Evolutionary conservation across 2,888 invertebrate genomes (phyloP).

Genomic region (Zaprionus obscuricornis): DNA sequence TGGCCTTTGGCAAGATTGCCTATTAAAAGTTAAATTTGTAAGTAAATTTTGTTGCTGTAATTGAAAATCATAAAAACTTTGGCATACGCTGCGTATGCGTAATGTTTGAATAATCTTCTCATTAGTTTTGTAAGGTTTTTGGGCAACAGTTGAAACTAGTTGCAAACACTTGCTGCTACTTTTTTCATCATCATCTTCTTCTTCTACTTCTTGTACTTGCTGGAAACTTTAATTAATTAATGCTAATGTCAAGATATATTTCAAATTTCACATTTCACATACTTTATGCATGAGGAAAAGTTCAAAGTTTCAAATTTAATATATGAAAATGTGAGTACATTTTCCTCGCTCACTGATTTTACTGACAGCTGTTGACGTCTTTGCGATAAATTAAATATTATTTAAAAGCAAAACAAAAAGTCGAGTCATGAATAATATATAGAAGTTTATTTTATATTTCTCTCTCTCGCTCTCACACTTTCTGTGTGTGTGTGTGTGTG

Average conservation of each 20-base stretch:
- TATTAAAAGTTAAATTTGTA: conserved; percentile 36
- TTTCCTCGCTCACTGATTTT: neutral
- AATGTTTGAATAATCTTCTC: conserved; percentile 33
- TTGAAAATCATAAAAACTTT: conserved; percentile 36
- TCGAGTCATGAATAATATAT: neutral
- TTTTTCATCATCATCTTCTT: too few species aligned
- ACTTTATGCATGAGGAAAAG: too few species aligned
- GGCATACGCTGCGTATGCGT: conserved; percentile 32
- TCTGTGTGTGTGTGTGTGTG: too few species aligned
- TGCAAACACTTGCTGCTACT: conserved; percentile 1
- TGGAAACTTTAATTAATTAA: conserved; percentile 37
- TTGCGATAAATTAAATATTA: conserved; percentile 4
- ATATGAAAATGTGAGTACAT: conserved; percentile 1
- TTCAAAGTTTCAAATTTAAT: too few species aligned
- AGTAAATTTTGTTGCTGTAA: conserved; percentile 10
- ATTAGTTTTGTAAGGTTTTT: conserved; percentile 10
- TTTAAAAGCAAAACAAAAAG: conserved; percentile 17
- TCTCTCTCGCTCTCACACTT: too few species aligned
- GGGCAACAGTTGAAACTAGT: conserved; percentile 23
- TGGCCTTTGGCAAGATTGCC: conserved; percentile 34
- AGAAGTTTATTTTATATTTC: too few species aligned
- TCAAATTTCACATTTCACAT: too few species aligned
- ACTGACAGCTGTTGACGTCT: conserved; percentile 21
- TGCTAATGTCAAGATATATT: conserved; percentile 18
- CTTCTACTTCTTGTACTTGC: too few species aligned